phyloP scores from a whole-genome alignment of 2,888 invertebrate species.

The Lepidochitona cinerea region DNA sequence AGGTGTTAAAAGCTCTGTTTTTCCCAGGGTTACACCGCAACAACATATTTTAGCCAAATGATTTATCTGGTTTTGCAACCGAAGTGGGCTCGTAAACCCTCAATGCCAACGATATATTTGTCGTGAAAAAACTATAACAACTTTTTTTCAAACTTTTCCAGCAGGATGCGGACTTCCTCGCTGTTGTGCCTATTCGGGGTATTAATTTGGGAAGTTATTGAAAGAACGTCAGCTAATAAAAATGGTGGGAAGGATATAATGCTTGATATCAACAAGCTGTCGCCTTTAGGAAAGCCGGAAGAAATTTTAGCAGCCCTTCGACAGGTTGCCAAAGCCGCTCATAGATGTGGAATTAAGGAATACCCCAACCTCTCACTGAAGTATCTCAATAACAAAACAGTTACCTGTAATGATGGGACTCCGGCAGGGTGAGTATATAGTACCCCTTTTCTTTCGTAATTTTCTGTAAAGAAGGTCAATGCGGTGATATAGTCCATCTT shows the following conservation, averaged over 20 bases:
- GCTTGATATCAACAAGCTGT: slow-evolving; percentile 29
- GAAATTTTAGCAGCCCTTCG: slow-evolving; percentile 29
- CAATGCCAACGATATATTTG: too few relatives aligned
- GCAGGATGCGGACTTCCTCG: neutral
- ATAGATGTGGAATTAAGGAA: slow-evolving; percentile 57
- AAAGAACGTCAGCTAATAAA: neutral
- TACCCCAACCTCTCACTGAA: slow-evolving; percentile 51
- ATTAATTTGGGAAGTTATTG: neutral
- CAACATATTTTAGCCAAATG: too few relatives aligned
- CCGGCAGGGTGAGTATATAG: slow-evolving; percentile 63
- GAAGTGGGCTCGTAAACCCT: too few relatives aligned
- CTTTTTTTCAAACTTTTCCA: neutral
- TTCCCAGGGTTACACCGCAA: too few relatives aligned
- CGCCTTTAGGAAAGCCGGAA: slow-evolving; percentile 34
- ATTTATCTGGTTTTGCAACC: too few relatives aligned
- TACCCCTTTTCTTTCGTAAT: too few relatives aligned
- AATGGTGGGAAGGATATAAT: slow-evolving; percentile 25
- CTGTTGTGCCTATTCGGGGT: neutral
- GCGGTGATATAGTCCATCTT: too few relatives aligned
- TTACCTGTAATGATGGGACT: slow-evolving; percentile 62
- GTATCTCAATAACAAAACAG: slow-evolving; percentile 46
- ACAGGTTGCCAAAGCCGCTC: slow-evolving; percentile 53
- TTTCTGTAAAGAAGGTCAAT: too few relatives aligned
- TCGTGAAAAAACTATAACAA: neutral
- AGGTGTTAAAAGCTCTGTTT: too few relatives aligned